Percentiles rank a stretch among this genome's conserved stretches.
Conservation (phyloP, 30 jellyfish, hydroid and myxozoan species). For the Euphysa ruthae region DNA sequence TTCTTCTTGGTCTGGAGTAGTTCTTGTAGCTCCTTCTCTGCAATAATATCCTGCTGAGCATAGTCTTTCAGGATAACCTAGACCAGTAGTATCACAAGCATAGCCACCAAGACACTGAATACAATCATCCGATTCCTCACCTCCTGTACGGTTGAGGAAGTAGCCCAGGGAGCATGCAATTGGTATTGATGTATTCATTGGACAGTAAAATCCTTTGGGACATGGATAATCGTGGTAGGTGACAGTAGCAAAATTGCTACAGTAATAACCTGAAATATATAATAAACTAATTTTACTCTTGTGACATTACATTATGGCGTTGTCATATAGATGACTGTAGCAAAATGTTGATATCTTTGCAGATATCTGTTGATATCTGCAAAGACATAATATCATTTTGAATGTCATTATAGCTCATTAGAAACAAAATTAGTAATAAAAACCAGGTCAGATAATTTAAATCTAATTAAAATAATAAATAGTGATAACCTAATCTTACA, state of each 20-base stretch:
- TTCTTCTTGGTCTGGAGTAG: slow-evolving; percentile 74
- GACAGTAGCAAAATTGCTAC: slow-evolving; percentile 65
- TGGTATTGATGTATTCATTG: slow-evolving; percentile 48
- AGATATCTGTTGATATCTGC: no score
- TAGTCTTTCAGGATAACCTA: slow-evolving; percentile 54
- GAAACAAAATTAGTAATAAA: no score
- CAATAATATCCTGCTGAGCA: slow-evolving; percentile 91
- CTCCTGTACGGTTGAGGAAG: slow-evolving; percentile 64
- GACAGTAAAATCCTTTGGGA: slow-evolving; percentile 91
- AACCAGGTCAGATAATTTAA: no score
- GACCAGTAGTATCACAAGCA: slow-evolving; percentile 79
- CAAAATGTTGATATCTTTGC: no score
- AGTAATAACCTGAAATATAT: slow-evolving; percentile 41
- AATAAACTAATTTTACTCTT: not conserved
- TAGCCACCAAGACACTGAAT: slow-evolving; percentile 66
- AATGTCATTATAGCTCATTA: no score
- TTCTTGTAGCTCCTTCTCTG: slow-evolving; percentile 66
- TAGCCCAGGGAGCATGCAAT: slow-evolving; percentile 90
- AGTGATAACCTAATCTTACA: no score
- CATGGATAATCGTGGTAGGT: slow-evolving; percentile 43
- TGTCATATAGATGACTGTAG: no score
- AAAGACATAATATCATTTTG: no score
- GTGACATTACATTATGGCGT: no score
- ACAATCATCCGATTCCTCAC: slow-evolving; percentile 58
- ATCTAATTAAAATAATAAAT: no score